Evolutionary conservation across 2,888 invertebrate genomes (phyloP).

Genomic region (Andrena bicolor): DNA sequence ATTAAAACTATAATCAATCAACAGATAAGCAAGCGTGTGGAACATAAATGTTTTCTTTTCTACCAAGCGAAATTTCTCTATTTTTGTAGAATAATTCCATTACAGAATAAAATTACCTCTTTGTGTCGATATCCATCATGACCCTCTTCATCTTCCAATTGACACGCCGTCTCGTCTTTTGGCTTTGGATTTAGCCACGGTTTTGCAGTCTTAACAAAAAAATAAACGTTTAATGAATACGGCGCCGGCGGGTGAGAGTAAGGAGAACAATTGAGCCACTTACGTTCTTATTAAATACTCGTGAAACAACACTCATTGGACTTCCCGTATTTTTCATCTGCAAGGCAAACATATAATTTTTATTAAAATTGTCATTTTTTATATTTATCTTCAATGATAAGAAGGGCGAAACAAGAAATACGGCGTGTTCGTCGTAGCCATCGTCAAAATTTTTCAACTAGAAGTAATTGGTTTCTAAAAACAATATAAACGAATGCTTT

Average conservation of each 20-base stretch:
- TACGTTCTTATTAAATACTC: constrained; percentile 82
- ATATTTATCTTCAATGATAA: too few species aligned
- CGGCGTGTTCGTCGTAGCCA: too few species aligned
- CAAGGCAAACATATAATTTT: constrained; percentile 8
- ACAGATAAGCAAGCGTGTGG: background rate
- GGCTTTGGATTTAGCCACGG: constrained; percentile 82
- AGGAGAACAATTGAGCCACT: constrained; percentile 65
- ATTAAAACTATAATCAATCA: background rate
- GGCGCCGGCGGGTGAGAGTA: background rate
- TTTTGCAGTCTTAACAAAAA: constrained; percentile 79
- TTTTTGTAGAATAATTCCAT: background rate
- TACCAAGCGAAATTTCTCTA: background rate
- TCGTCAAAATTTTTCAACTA: too few species aligned
- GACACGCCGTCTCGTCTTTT: constrained; percentile 80
- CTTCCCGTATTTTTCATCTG: constrained; percentile 82
- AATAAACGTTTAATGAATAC: constrained; percentile 50
- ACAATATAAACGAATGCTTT: too few species aligned
- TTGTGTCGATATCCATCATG: constrained; percentile 82
- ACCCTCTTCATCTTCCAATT: constrained; percentile 73
- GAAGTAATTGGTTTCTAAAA: too few species aligned
- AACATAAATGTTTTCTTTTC: background rate
- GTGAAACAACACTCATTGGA: constrained; percentile 83
- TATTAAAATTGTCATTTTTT: too few species aligned
- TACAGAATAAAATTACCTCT: constrained; percentile 71
- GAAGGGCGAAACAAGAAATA: too few species aligned